These are phyloP conservation scores for Hafferia zeledoni DNA, from an alignment of 2,797 vertebrate species.

Conservation along the genomic window DNA sequence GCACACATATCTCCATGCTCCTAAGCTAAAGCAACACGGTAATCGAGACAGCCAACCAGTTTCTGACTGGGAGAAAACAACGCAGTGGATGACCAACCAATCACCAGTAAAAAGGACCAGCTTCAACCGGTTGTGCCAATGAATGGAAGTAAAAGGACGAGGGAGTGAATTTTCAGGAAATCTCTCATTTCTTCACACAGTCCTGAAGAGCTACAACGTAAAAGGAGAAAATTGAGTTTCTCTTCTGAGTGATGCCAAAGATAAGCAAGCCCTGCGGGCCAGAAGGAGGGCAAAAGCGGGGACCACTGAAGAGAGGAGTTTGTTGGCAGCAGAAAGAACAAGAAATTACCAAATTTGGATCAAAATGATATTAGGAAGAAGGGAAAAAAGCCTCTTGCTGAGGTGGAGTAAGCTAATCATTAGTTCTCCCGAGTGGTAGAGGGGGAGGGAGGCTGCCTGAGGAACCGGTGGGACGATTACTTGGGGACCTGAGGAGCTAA, in stretches of 20 bases:
- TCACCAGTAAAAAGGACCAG: not conserved
- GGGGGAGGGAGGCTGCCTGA: not conserved
- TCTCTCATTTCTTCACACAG: not conserved
- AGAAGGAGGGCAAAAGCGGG: not conserved
- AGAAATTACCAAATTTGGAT: not conserved
- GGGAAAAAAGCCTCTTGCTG: not conserved
- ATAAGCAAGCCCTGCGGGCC: not conserved
- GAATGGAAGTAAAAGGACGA: not conserved
- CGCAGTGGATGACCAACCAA: not conserved
- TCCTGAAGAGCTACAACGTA: not conserved
- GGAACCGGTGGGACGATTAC: slow-evolving; percentile 55
- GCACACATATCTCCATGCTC: slow-evolving; percentile 25
- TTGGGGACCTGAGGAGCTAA: slow-evolving; percentile 66
- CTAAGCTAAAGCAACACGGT: slow-evolving; percentile 29
- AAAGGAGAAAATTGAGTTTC: not conserved
- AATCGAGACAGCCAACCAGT: not conserved
- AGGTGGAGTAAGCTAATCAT: slow-evolving; percentile 18
- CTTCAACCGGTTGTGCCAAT: not conserved
- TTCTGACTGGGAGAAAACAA: not conserved
- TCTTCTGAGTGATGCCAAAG: not conserved
- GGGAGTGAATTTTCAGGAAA: not conserved
- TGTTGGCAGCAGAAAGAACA: not conserved
- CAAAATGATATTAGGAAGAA: slow-evolving; percentile 13
- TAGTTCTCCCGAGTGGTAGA: not conserved
- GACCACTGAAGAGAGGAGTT: not conserved